Evolutionary conservation across 2,888 invertebrate species (phyloP).

Genomic region (Pyrochroa serraticornis): DNA sequence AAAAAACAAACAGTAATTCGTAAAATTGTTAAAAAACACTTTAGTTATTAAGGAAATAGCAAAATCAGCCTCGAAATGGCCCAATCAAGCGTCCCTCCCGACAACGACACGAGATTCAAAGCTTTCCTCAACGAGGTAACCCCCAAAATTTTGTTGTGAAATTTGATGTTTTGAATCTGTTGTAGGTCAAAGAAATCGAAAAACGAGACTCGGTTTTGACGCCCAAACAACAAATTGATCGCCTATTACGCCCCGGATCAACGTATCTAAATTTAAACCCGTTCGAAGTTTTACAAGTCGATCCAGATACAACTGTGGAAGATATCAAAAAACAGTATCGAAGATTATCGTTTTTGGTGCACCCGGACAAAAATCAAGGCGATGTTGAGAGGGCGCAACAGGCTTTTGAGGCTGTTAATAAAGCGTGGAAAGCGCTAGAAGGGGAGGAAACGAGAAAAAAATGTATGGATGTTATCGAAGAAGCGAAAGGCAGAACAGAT

Average conservation of each 20-base stretch:
- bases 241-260: constrained; percentile 93
- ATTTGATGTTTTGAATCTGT: constrained; percentile 4
- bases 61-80: constrained; percentile 14
- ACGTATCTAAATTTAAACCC: constrained; percentile 99
- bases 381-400: constrained; percentile 93
- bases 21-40: constrained; percentile 14
- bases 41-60: neutral
- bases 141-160: constrained; percentile 5
- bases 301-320: constrained; percentile 86
- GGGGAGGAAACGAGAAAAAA: constrained; percentile 91
- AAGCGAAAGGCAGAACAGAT: constrained; percentile 93
- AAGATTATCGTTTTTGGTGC: constrained; percentile 94
- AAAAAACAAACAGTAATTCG: constrained; percentile 11
- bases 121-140: constrained; percentile 84
- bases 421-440: constrained; percentile 94
- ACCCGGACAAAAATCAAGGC: constrained; percentile 99
- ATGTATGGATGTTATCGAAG: constrained; percentile 95
- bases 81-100: constrained; percentile 41
- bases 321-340: constrained; percentile 97
- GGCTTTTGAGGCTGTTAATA: constrained; percentile 91
- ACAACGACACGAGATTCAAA: constrained; percentile 75
- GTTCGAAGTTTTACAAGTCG: constrained; percentile 89
- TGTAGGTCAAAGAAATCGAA: constrained; percentile 97
- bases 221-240: constrained; percentile 95
- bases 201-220: constrained; percentile 96